A percentile compares a stretch with the other conserved stretches of the same genome.
phyloP scores from a whole-genome alignment of 2,113 vertebrate genomes.

The Eleginops maclovinus region DNA sequence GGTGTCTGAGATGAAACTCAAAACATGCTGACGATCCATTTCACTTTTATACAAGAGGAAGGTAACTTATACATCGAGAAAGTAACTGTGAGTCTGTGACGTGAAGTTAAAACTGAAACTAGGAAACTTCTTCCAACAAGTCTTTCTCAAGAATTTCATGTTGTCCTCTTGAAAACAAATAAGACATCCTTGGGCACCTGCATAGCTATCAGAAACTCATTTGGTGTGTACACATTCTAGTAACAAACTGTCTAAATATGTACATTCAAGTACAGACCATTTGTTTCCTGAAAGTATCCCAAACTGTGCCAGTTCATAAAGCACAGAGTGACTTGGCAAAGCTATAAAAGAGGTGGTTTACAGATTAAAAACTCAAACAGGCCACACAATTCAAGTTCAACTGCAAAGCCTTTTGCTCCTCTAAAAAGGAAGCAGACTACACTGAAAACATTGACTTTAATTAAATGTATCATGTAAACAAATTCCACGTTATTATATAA shows the following conservation, averaged over 20 bases:
- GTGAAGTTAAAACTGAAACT: neutral
- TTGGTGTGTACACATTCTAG: neutral
- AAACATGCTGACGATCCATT: neutral
- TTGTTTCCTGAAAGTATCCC: neutral
- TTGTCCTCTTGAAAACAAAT: neutral
- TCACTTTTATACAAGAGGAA: neutral
- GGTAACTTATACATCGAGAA: neutral
- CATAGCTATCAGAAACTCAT: neutral
- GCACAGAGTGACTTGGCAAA: neutral
- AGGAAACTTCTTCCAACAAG: neutral
- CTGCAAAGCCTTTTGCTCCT: neutral
- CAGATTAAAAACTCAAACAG: neutral
- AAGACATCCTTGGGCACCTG: neutral
- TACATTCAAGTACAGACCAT: neutral
- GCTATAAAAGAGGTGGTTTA: neutral
- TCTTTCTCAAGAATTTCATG: neutral
- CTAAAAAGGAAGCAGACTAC: neutral
- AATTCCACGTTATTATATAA: too few species aligned
- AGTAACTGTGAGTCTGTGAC: neutral
- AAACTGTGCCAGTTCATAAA: neutral
- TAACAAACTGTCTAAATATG: neutral
- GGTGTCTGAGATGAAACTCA: neutral
- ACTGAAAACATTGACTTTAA: too few species aligned
- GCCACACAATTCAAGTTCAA: neutral
- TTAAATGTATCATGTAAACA: too few species aligned